Percentiles rank a stretch among this genome's conserved stretches.
Evolutionary conservation across 1,140 invertebrate genomes (phyloP).

Genomic region (Phortica variegata): DNA sequence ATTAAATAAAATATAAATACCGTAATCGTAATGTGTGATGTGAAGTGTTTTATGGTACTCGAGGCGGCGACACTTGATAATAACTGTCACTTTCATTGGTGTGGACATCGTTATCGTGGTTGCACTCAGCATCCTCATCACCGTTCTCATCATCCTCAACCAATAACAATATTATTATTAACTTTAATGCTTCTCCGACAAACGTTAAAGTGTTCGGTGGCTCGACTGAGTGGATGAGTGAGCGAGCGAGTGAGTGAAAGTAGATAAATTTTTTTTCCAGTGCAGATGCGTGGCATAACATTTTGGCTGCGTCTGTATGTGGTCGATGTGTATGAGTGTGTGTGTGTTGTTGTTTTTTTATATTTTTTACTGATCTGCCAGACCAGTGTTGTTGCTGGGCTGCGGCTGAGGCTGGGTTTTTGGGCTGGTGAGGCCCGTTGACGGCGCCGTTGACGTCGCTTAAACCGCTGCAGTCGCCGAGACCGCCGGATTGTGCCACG

Average conservation of each 20-base stretch:
- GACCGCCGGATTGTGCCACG: slow-evolving; percentile 55
- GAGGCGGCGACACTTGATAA: slow-evolving; percentile 14
- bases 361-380: not conserved
- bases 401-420: slow-evolving; percentile 10
- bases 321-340: slow-evolving; percentile 3
- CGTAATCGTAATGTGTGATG: slow-evolving; percentile 35
- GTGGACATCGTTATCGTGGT: slow-evolving; percentile 9
- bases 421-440: slow-evolving; percentile 2
- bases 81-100: not conserved
- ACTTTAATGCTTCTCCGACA: too few relatives aligned
- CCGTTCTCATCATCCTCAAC: too few relatives aligned
- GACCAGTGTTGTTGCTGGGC: slow-evolving; percentile 1
- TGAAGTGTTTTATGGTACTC: slow-evolving; percentile 28
- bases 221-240: too few relatives aligned
- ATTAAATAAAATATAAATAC: slow-evolving; percentile 47
- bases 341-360: slow-evolving; percentile 6
- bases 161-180: too few relatives aligned
- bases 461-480: slow-evolving; percentile 51
- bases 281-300: not conserved
- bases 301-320: slow-evolving; percentile 11
- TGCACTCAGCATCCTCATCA: slow-evolving; percentile 1
- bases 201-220: too few relatives aligned
- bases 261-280: too few relatives aligned
- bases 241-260: too few relatives aligned
- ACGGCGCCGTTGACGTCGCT: slow-evolving; percentile 4